These are phyloP conservation scores for Neodon shergylaensis DNA, from an alignment of 2,113 vertebrate species.

Conservation along the genomic window DNA sequence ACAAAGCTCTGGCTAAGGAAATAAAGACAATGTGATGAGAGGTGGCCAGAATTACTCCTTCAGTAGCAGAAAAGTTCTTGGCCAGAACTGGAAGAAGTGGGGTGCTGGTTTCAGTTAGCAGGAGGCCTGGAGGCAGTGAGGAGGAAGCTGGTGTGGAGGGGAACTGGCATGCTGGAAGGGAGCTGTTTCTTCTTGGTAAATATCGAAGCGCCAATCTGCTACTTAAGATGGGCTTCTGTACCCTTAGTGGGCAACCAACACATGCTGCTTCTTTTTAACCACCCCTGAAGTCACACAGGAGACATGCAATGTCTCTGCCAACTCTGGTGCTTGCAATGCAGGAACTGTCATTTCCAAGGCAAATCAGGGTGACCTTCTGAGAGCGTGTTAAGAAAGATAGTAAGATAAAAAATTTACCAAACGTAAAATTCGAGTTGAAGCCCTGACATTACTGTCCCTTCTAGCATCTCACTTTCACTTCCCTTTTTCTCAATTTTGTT, in stretches of 20 bases:
- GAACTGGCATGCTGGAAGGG: slow-evolving; percentile 66
- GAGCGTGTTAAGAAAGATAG: slow-evolving; percentile 9
- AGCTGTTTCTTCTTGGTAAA: slow-evolving; percentile 88
- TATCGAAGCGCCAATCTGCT: slow-evolving; percentile 87
- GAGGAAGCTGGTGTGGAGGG: background rate
- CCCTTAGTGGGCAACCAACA: slow-evolving; percentile 68
- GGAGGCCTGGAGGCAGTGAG: background rate
- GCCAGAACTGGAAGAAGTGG: background rate
- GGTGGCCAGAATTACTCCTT: background rate
- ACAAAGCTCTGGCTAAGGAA: slow-evolving; percentile 61
- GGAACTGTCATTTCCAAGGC: slow-evolving; percentile 38
- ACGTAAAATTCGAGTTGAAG: background rate
- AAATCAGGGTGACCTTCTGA: slow-evolving; percentile 59
- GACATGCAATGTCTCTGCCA: background rate
- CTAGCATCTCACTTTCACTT: background rate
- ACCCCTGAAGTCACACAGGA: background rate
- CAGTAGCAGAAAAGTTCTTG: slow-evolving; percentile 42
- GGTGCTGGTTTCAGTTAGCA: slow-evolving; percentile 59
- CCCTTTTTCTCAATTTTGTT: background rate
- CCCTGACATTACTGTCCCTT: background rate
- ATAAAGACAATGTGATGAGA: background rate
- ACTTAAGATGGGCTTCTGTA: slow-evolving; percentile 85
- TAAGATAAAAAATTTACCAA: background rate
- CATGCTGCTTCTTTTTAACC: background rate
- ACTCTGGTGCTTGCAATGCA: background rate